These are phyloP conservation scores for Uloborus diversus DNA, from an alignment of 1,140 invertebrate species.

Conservation along the genomic window DNA sequence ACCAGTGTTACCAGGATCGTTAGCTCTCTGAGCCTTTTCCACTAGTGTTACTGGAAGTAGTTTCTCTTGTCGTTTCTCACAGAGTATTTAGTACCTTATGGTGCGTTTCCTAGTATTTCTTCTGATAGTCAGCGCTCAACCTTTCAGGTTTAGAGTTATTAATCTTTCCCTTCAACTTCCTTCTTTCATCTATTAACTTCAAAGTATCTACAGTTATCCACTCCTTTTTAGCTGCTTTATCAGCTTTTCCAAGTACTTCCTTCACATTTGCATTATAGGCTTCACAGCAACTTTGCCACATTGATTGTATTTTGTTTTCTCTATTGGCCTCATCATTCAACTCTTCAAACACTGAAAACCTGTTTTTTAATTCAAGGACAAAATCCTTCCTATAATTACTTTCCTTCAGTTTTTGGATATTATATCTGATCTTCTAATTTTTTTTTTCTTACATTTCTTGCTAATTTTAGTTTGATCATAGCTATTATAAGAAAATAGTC, in stretches of 20 bases:
- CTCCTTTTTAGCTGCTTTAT: not conserved
- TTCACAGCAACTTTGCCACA: not conserved
- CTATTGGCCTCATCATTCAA: not conserved
- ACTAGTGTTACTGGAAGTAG: too few relatives aligned
- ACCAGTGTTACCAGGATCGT: too few relatives aligned
- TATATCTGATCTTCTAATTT: not conserved
- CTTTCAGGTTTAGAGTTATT: not conserved
- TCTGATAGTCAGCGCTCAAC: too few relatives aligned
- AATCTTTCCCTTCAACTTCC: not conserved
- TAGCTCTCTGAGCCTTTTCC: too few relatives aligned
- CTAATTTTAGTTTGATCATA: conserved; percentile 1
- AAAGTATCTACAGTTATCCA: not conserved
- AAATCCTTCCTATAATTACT: not conserved
- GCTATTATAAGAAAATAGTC: not conserved
- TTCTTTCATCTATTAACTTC: not conserved
- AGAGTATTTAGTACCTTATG: too few relatives aligned
- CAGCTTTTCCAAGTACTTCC: not conserved
- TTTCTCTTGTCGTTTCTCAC: too few relatives aligned
- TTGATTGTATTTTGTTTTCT: not conserved
- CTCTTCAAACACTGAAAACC: not conserved
- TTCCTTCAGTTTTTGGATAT: not conserved
- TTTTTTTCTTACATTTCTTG: not conserved
- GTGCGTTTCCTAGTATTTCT: too few relatives aligned
- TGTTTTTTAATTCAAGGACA: not conserved
- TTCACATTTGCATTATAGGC: not conserved